Base-by-base conservation (phyloP, 2,113 vertebrate species). In the Triplophysa rosa region DNA sequence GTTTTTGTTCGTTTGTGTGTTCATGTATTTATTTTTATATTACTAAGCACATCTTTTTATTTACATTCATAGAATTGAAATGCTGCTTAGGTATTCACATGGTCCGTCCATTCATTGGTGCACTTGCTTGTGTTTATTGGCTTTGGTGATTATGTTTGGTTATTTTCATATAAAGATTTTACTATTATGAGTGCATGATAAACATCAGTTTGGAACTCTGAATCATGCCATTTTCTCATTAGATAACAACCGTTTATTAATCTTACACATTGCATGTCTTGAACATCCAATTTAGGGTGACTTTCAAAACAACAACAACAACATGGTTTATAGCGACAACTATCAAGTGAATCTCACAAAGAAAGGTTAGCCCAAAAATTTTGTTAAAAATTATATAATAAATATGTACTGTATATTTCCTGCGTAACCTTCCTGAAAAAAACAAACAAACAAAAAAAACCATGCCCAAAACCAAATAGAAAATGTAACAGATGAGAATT, bases 81-180 rank as follows among this genome's bases (percentile, higher is more conserved):
- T 56, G 8, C 9, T 67, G 9, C 11, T 67, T 16, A 16, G 12
- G 21, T 10, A 37, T 72, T 52, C 29, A 19, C 83, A 49, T 45
- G 3, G 45, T 42, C 47, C 56, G 1, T 79, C 81, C 78, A 52
- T 83, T 52, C 59, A 5, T 47, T 56, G 21, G 26, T 54, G 21
- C 58, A 56, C 80, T 29, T 82, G 70, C 59, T 70, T 80, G 73
- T 80, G 23, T 78, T 14, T 33, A 16, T 47, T 40, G 12, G 21
- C 6, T 72, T 1, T 45, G 13, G 14, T 65, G 21, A 64, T 71
- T 49, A 58, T 45, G 21, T 17, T 29, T 54, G 9, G 62, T 45
- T 61, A 29, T 58, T 80, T 21, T 56, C 24, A 71, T n/a, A 40
- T 37, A n/a, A 16, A 52, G 49, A 40, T 14, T 21, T 14, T 73